A percentile compares a stretch with the other conserved stretches of the same genome.
These are phyloP conservation scores for Melanotaenia trifasciata DNA, from an alignment of 2,797 vertebrate genomes.

Conservation along the genomic window DNA sequence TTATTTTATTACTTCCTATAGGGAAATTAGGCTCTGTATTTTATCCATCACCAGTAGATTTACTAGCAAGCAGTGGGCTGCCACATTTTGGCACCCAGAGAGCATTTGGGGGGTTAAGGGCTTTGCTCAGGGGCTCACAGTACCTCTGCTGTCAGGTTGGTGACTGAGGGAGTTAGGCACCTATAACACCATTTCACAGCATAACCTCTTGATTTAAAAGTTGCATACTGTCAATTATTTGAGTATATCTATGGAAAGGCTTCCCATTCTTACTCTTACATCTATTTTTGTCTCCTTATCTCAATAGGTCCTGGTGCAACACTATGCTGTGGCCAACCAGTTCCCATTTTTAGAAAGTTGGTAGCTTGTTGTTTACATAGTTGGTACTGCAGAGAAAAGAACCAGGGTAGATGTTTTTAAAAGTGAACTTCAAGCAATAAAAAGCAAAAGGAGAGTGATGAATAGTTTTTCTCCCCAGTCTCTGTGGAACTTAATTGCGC, in stretches of 20 bases:
- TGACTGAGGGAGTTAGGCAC: too few relatives aligned
- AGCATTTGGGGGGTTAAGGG: too few relatives aligned
- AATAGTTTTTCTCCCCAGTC: background rate
- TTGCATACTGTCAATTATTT: background rate
- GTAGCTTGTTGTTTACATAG: background rate
- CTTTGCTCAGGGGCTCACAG: too few relatives aligned
- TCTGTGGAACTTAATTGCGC: background rate
- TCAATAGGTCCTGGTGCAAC: background rate
- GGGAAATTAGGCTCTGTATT: too few relatives aligned
- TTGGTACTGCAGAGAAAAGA: background rate
- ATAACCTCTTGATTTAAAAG: background rate
- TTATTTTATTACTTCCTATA: too few relatives aligned
- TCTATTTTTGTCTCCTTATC: background rate
- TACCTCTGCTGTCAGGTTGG: too few relatives aligned
- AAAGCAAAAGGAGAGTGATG: background rate
- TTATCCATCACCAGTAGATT: too few relatives aligned
- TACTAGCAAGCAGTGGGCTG: too few relatives aligned
- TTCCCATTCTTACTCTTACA: background rate
- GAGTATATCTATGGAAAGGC: background rate
- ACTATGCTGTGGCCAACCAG: background rate
- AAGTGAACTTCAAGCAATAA: background rate
- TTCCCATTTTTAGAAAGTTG: background rate
- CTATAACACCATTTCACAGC: too few relatives aligned
- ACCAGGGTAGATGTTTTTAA: background rate
- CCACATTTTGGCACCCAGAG: too few relatives aligned